Base-by-base conservation (phyloP, 1,140 invertebrate genomes). In the Cylas formicarius region DNA sequence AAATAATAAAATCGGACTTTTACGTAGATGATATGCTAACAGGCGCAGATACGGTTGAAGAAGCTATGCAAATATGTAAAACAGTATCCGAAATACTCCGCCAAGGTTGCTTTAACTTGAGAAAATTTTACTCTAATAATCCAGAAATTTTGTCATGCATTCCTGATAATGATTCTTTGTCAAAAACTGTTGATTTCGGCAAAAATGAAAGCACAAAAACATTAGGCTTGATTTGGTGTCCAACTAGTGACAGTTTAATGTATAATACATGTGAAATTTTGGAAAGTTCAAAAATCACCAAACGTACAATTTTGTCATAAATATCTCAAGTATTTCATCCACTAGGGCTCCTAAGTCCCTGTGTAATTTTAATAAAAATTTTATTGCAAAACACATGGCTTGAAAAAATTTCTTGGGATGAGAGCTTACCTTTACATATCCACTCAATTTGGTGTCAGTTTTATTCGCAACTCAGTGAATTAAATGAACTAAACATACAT, bases 1-100 rank as follows among this genome's bases (percentile, higher is more conserved):
- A 50, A 27, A 43, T 52, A 11, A 42, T 57, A 4, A 14, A 6
- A 14, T 37, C 16, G 17, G 57, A 63, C 37, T 58, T 60, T 19
- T 70, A 65, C 36, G 56, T 67, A 3, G 66, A 69, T 29, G 64
- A 70, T 45, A n/a, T 64, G 4, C 29, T 66, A 0, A 48, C 52
- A 5, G 62, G 62, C n/a, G 50, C 50, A 8, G 28, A 59, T 23
- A 28, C n/a, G 4, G 8, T 43, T 2, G 34, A 50, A 29, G 8
- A 44, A 11, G 57, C 60, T 5, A 19, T 22, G 9, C 13, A 18
- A 19, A 49, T 28, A 19, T 11, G 32, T 9, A 57, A 52, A 10
- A 48, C 37, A 11, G 27, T 7, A 5, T 31, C 3, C 28, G 1
- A 29, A 4, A 23, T 50, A 10, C 22, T 48, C 17, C 7, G 5